Base-by-base conservation (phyloP, 2,797 vertebrate species). In the Cephalopachus bancanus region DNA sequence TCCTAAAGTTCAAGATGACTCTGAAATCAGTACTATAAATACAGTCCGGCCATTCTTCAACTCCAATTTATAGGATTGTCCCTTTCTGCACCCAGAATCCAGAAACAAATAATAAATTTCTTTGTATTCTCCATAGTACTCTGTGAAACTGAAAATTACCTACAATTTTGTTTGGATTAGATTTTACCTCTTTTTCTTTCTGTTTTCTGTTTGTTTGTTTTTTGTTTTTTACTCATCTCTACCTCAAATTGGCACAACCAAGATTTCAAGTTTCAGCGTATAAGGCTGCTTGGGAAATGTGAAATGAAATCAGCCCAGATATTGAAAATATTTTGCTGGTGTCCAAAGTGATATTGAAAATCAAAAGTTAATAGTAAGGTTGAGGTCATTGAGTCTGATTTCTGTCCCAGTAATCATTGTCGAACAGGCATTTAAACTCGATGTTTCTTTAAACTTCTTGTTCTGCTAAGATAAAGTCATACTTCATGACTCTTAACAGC, bases 191-290 rank as follows among this genome's bases (percentile, higher is more conserved):
- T 93, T 95, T 97, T 97, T 44, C 44, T 44, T 44, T 44, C 44
- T 44, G 4, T 44, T 44, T 44, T 44, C 5, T 44, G 44, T 44
- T 44, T 44, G 4, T 44, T 44, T 44, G 44, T 44, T 44, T 44
- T 44, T 44, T 44, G 44, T 91, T 97, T 98, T 96, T 93, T 80
- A 89, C 92, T 84, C 91, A 81, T 30, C 96, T 96, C 53, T 97
- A 89, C 83, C 55, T 98, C 93, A 96, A 89, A 92, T 30, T 93
- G 94, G 81, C 91, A 87, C 10, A 11, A 59, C 76, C 57, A 95
- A 87, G 49, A 85, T 74, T 60, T 83, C 86, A 93, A 59, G 94
- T 44, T 76, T 94, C 78, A 72, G 80, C 76, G 44, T 26, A 85
- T 64, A 87, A 1, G 0, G 75, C 37, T 92, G 64, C 26, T 65